phyloP scores from a whole-genome alignment of 2,113 vertebrate genomes.

The Ictalurus furcatus region DNA sequence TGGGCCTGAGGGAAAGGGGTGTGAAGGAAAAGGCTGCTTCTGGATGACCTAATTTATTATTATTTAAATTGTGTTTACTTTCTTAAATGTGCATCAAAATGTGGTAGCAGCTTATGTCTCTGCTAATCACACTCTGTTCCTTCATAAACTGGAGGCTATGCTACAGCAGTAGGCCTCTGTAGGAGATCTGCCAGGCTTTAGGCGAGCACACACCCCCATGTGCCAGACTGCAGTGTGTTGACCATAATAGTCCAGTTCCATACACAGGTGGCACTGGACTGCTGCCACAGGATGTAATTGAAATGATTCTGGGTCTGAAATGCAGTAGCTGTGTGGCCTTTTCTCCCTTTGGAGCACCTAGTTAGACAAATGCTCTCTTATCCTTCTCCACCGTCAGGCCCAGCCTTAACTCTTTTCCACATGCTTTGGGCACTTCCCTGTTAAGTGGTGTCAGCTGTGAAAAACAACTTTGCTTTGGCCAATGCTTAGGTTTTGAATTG shows the following conservation, averaged over 20 bases:
- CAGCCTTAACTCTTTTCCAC: constrained; percentile 17
- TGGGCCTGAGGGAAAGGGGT: constrained; percentile 56
- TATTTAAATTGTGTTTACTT: constrained; percentile 76
- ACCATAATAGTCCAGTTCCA: constrained; percentile 37
- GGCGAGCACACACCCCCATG: constrained; percentile 10
- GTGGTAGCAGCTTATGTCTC: constrained; percentile 61
- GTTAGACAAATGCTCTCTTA: constrained; percentile 46
- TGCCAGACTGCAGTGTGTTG: constrained; percentile 34
- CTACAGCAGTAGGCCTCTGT: constrained; percentile 6
- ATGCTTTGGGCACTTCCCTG: constrained; percentile 33
- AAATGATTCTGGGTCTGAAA: constrained; percentile 39
- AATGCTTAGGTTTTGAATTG: constrained; percentile 34
- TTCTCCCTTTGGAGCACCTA: constrained; percentile 29
- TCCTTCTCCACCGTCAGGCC: constrained; percentile 8
- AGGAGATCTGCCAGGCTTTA: constrained; percentile 36
- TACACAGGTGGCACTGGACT: constrained; percentile 27
- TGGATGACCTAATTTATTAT: constrained; percentile 75
- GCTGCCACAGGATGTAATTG: constrained; percentile 37
- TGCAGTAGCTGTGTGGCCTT: constrained; percentile 35
- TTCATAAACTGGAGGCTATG: constrained; percentile 14
- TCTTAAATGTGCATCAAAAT: constrained; percentile 72
- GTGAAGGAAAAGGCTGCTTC: constrained; percentile 61
- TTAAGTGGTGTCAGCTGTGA: constrained; percentile 36
- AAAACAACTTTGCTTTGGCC: constrained; percentile 44
- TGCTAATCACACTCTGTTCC: constrained; percentile 42